These are phyloP conservation scores for Eupithecia dodoneata DNA, from an alignment of 2,888 invertebrate genomes.

Conservation along the genomic window DNA sequence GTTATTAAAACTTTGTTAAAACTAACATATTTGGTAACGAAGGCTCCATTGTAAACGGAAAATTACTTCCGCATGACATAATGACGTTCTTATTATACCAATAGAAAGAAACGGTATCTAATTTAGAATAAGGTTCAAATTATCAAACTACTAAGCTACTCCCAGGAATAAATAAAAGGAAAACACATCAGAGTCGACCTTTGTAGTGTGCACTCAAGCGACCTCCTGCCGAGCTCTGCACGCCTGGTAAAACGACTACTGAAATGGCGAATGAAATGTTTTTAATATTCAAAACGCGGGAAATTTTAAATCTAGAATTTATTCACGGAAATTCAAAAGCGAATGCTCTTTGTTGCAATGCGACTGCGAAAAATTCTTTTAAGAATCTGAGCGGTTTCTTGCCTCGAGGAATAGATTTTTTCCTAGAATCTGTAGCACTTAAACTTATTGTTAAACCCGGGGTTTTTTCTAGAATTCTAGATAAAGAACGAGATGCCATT, in stretches of 20 bases:
- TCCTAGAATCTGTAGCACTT: conserved; percentile 10
- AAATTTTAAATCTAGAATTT: conserved; percentile 61
- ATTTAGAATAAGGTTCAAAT: conserved; percentile 35
- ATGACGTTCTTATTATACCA: neutral
- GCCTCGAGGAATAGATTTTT: conserved; percentile 12
- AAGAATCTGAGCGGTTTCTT: conserved; percentile 17
- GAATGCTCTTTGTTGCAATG: conserved; percentile 44
- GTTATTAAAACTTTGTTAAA: neutral
- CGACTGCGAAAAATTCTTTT: conserved; percentile 23
- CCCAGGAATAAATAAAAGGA: conserved; percentile 71
- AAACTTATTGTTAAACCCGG: neutral
- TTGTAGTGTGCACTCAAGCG: conserved; percentile 71
- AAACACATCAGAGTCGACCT: conserved; percentile 69
- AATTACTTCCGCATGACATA: conserved; percentile 1
- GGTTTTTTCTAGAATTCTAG: neutral
- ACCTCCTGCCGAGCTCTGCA: conserved; percentile 66
- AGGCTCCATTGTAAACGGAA: neutral
- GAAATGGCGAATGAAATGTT: conserved; percentile 69
- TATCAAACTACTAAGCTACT: conserved; percentile 46
- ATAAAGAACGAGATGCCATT: conserved; percentile 1
- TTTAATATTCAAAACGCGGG: conserved; percentile 64
- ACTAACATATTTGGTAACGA: neutral
- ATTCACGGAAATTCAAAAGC: conserved; percentile 49
- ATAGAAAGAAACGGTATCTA: conserved; percentile 21
- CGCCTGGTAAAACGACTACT: conserved; percentile 68